A percentile compares a stretch with the other conserved stretches of the same genome.
These are phyloP conservation scores for Otolemur garnettii DNA, from an alignment of 2,113 vertebrate genomes.

Conservation along the genomic window DNA sequence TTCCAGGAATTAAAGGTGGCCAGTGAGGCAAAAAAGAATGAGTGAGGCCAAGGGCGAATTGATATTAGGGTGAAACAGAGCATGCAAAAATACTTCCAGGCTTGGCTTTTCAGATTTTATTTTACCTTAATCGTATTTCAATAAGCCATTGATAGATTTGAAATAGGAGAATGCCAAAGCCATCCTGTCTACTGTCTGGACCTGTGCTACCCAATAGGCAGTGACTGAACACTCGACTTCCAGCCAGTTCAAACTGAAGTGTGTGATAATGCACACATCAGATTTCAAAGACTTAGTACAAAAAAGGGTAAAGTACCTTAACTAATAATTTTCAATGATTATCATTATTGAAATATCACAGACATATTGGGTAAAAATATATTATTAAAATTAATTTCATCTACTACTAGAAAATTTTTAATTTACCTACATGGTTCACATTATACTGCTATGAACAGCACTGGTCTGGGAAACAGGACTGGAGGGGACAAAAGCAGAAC, in stretches of 20 bases:
- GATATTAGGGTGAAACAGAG: background rate
- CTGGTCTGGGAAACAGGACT: background rate
- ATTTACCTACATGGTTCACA: background rate
- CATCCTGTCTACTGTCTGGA: background rate
- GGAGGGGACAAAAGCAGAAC: background rate
- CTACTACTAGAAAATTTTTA: background rate
- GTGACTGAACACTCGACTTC: background rate
- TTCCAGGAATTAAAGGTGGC: background rate
- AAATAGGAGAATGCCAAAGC: background rate
- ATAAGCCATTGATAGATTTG: background rate
- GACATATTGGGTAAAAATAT: background rate
- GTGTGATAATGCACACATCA: background rate
- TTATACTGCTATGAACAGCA: background rate
- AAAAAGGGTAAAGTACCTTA: background rate
- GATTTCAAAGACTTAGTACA: background rate
- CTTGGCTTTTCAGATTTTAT: background rate
- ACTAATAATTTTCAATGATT: background rate
- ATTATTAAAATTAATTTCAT: conserved; percentile 30
- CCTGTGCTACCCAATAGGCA: background rate
- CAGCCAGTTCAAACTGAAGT: background rate
- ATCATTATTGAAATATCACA: conserved; percentile 19
- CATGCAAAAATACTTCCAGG: background rate
- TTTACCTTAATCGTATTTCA: background rate
- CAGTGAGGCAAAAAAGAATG: background rate
- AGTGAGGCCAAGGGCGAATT: background rate